Evolutionary conservation across 2,113 vertebrate species (phyloP), one percentile per base, ranked within the genome.

Genomic region (Todiramphus chloris): DNA sequence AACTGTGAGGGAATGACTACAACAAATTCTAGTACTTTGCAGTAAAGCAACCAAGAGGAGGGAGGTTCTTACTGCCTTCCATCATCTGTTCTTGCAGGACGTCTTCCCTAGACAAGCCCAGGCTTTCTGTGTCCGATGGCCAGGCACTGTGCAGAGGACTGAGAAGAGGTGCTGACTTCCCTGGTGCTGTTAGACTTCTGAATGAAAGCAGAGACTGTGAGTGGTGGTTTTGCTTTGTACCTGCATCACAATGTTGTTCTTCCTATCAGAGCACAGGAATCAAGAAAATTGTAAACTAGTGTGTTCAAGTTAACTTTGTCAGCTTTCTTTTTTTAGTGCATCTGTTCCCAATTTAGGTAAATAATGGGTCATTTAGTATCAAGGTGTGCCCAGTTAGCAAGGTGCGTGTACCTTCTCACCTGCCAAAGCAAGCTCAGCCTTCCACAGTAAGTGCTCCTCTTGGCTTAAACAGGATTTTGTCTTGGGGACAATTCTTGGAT

Each of bases 281-380:
- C 2, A 7, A 60, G 53, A 23, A 46, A 24, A 16, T 4, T 11
- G 24, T 18, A 4, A 27, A 2, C 8, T 27, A 0, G 3, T 0
- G 19, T 12, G 11, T 51, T 74, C 9, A 41, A 9, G 21, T 76
- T 75, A 51, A 25, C 58, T 76, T n/a, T 41, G 66, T 59, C 78
- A 37, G 17, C n/a, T 82, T 63, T 11, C 23, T 56, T 56, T 67
- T 13, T 13, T 17, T 24, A 19, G 31, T 16, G n/a, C 13, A 8
- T 28, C 10, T 70, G 20, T 68, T 87, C 6, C 5, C n/a, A 10
- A 0, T 28, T n/a, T 21, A 0, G 58, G 60, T 60, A 14, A 44
- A 16, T 50, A 16, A 37, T 63, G 30, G 33, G 62, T 79, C 15
- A 14, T 23, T 59, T 64, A 6, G 35, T 19, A 9, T 30, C 30